Evolutionary conservation across 2,888 invertebrate species (phyloP), one percentile per base, ranked within the genome.

Genomic region (Mythimna lalbum): DNA sequence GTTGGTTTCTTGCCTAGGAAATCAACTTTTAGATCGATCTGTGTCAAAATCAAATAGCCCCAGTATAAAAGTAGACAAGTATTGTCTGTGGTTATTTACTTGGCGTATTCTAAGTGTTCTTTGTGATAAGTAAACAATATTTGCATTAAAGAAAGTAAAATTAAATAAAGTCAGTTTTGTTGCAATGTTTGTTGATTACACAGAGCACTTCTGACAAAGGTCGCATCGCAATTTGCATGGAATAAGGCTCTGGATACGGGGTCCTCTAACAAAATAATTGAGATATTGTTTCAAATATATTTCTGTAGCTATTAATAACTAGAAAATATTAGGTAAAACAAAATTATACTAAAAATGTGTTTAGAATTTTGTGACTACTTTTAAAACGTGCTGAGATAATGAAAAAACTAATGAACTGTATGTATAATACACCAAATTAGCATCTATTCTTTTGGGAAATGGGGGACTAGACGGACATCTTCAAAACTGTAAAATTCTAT

Each of bases 351-450:
- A 33, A 53, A 72, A 63, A 47, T 69, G 59, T 69, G 62, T 69
- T 56, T 52, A 65, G 50, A 57, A 68, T 49, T 57, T 75, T 69
- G 79, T 83, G 64, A 76, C 67, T 82, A 78, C 71, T 21, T 68
- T 69, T 47, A 50, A 53, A 72, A 31, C 14, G 31, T 59, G 53
- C 47, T 71, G 47, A 31, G 55, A 57, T 66, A 43, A 70, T 53
- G 4, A 49, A 21, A 61, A 61, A 65, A 69, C 31, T 33, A 78
- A 69, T 74, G 79, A 43, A 80, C 68, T 73, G 55, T 10, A n/a
- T 81, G 82, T 82, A 77, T 74, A 65, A 76, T 80, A 82, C 74
- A 82, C 69, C 7, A 65, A 47, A 55, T 57, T 71, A 80, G 72
- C 49, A 66, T 43, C 63, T 60, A 77, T 82, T 82, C 68, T 82